phyloP scores from a whole-genome alignment of 1,140 invertebrate species.

The Cyrtorhinus lividipennis region DNA sequence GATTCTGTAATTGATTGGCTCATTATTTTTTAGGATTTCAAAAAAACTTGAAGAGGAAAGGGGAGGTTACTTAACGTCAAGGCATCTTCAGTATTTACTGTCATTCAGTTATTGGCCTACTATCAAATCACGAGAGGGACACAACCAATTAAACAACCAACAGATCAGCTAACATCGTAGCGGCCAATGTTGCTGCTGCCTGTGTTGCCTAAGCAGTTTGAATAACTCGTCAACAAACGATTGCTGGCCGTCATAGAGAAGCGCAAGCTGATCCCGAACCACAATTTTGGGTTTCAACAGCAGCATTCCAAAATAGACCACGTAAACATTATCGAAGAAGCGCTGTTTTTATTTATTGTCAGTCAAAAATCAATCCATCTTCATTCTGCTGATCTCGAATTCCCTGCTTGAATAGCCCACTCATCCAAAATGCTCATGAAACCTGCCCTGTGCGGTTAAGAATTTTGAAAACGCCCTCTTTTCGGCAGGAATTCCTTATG shows the following conservation, averaged over 20 bases:
- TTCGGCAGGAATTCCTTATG: too few relatives aligned
- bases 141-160: slow-evolving; percentile 37
- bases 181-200: background rate
- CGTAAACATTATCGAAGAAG: too few relatives aligned
- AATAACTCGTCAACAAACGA: background rate
- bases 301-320: background rate
- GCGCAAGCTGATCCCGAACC: background rate
- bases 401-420: too few relatives aligned
- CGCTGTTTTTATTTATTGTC: too few relatives aligned
- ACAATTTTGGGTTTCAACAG: background rate
- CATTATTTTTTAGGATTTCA: slow-evolving; percentile 62
- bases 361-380: too few relatives aligned
- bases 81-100: slow-evolving; percentile 83
- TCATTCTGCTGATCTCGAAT: too few relatives aligned
- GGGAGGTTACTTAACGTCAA: slow-evolving; percentile 66
- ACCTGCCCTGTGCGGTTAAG: too few relatives aligned
- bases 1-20: too few relatives aligned
- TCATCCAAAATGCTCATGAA: too few relatives aligned
- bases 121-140: slow-evolving; percentile 51
- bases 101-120: slow-evolving; percentile 81
- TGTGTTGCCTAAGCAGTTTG: background rate
- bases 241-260: background rate
- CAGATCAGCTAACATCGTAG: background rate
- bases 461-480: too few relatives aligned
- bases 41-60: slow-evolving; percentile 62